Conservation (phyloP, 2,797 vertebrate species). For the Tolypeutes matacus region DNA sequence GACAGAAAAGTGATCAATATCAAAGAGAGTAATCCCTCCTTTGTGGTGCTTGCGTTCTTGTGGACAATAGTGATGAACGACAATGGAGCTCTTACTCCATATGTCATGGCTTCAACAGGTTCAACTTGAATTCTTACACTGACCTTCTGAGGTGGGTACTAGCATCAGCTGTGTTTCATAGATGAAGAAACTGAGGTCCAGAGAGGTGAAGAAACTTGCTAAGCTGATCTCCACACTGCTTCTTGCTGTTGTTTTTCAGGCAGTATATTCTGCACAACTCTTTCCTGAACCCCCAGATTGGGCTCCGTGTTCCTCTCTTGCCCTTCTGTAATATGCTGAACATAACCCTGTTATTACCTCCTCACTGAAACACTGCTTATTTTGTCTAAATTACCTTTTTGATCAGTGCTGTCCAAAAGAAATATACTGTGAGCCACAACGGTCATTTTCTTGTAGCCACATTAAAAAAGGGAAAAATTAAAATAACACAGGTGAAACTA, state of each 20-base stretch:
- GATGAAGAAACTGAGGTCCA: background rate
- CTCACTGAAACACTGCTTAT: background rate
- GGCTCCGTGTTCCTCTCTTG: background rate
- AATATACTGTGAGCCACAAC: background rate
- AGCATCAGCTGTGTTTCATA: background rate
- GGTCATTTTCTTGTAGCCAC: background rate
- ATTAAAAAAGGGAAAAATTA: background rate
- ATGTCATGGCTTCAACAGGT: fast-evolving
- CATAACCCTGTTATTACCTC: background rate
- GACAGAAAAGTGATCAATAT: background rate
- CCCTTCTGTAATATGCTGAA: background rate
- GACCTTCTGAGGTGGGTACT: background rate
- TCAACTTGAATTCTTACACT: background rate
- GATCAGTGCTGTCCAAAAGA: background rate
- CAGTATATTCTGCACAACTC: background rate
- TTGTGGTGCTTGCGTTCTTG: background rate
- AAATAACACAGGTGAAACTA: background rate
- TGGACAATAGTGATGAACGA: fast-evolving
- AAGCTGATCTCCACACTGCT: background rate
- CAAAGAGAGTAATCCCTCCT: background rate
- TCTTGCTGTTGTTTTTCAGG: background rate
- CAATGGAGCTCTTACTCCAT: background rate
- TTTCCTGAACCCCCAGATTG: background rate
- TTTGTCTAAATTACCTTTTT: background rate
- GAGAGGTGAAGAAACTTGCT: background rate